Conservation (phyloP, 2,888 invertebrate genomes). For the Mellilla xanthometata region DNA sequence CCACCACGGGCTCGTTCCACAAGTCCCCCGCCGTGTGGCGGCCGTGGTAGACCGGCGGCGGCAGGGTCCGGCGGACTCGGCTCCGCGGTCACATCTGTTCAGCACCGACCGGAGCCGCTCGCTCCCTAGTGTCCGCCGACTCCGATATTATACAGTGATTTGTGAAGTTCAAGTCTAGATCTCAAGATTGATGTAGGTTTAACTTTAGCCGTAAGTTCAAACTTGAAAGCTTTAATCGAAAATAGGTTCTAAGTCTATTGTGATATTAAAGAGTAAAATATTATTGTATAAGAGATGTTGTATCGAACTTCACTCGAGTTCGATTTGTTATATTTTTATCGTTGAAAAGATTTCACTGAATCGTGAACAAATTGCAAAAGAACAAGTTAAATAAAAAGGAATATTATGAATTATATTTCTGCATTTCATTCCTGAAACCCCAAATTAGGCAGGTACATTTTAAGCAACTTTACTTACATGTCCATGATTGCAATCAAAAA, state of each 20-base stretch:
- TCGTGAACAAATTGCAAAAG: conserved; percentile 65
- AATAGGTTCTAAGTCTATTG: conserved; percentile 76
- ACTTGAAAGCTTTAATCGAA: conserved; percentile 79
- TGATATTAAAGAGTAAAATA: conserved; percentile 80
- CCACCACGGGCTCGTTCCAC: conserved; percentile 52
- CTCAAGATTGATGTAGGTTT: conserved; percentile 64
- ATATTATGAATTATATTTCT: conserved; percentile 65
- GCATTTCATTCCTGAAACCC: conserved; percentile 58
- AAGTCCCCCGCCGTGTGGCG: conserved; percentile 70
- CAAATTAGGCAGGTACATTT: neutral
- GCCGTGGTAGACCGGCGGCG: conserved; percentile 61
- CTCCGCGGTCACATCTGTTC: conserved; percentile 82
- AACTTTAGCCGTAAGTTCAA: conserved; percentile 72
- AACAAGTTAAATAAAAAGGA: conserved; percentile 76
- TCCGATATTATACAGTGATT: conserved; percentile 60
- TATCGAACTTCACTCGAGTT: conserved; percentile 68
- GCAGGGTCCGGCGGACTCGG: conserved; percentile 69
- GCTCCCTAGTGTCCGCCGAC: conserved; percentile 64
- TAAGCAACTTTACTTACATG: neutral
- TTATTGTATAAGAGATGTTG: conserved; percentile 78
- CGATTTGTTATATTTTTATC: conserved; percentile 78
- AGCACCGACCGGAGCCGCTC: conserved; percentile 75
- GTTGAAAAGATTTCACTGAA: conserved; percentile 74
- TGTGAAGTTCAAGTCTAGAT: conserved; percentile 68
- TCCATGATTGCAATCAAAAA: no score